A percentile compares a stretch with the other conserved stretches of the same genome.
phyloP scores from a whole-genome alignment of 2,888 invertebrate species.

The Apodemia mormo region DNA sequence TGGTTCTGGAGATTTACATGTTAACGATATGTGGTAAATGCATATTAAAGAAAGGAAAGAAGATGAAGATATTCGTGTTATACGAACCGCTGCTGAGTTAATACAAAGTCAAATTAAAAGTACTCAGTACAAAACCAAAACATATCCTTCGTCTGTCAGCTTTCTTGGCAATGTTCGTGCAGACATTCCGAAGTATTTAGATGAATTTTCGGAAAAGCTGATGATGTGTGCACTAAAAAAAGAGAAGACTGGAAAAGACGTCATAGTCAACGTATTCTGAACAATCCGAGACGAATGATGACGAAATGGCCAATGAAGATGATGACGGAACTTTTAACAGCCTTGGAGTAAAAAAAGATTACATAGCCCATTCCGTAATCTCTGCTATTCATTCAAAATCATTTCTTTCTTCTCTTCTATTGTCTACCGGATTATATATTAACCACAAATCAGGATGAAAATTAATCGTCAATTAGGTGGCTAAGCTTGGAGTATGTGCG shows the following conservation, averaged over 20 bases:
- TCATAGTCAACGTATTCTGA: neutral
- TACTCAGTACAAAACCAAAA: neutral
- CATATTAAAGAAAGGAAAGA: neutral
- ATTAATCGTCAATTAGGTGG: neutral
- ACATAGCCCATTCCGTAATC: too few species aligned
- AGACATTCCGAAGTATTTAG: neutral
- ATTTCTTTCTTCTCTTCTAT: neutral
- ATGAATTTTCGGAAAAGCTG: neutral
- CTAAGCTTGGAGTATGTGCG: neutral
- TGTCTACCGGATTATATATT: neutral
- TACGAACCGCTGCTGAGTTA: neutral
- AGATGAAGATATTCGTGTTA: neutral
- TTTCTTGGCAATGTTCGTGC: neutral
- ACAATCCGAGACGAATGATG: too few species aligned
- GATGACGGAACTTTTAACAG: too few species aligned
- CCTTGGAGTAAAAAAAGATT: too few species aligned
- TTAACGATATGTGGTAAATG: conserved; percentile 5
- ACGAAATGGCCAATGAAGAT: too few species aligned
- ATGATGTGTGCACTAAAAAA: neutral
- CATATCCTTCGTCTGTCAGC: neutral
- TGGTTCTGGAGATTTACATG: neutral
- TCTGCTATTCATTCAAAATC: neutral
- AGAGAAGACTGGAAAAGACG: neutral
- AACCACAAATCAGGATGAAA: neutral
- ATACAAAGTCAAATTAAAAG: neutral